phyloP scores from a whole-genome alignment of 1,140 invertebrate genomes.

The Camponotus pennsylvanicus region DNA sequence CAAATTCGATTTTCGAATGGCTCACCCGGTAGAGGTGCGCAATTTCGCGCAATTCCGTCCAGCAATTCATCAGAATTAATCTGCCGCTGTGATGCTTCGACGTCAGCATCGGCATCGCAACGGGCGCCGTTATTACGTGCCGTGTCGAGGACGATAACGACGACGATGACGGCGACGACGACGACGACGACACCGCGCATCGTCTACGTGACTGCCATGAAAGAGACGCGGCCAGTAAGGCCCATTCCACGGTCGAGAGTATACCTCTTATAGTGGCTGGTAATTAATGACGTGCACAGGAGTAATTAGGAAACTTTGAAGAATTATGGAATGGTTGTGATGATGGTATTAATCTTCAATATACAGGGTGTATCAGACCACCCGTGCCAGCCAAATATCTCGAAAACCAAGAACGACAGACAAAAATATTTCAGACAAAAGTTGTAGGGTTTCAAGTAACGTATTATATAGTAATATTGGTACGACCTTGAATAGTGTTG shows the following conservation, averaged over 20 bases:
- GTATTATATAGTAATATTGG: no score
- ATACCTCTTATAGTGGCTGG: background rate
- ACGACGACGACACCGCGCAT: background rate
- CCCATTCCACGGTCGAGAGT: background rate
- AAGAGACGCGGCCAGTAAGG: conserved; percentile 1
- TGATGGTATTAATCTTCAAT: background rate
- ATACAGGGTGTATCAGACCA: no score
- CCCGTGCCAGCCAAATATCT: no score
- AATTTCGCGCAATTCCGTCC: conserved; percentile 59
- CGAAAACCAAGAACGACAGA: no score
- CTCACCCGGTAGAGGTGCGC: conserved; percentile 38
- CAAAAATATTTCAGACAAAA: no score
- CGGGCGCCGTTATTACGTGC: conserved; percentile 50
- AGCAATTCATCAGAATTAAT: conserved; percentile 73
- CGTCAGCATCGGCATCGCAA: conserved; percentile 26
- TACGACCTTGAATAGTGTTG: no score
- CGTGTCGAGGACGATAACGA: background rate
- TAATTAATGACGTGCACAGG: background rate
- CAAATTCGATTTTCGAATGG: conserved; percentile 57
- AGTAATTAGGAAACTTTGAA: conserved; percentile 13
- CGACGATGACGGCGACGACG: conserved; percentile 23
- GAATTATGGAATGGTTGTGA: background rate
- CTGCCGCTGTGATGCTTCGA: conserved; percentile 52
- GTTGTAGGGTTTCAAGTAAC: no score
- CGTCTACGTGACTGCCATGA: conserved; percentile 24